phyloP scores from a whole-genome alignment of 2,888 invertebrate genomes.

The Lissonota sp. region DNA sequence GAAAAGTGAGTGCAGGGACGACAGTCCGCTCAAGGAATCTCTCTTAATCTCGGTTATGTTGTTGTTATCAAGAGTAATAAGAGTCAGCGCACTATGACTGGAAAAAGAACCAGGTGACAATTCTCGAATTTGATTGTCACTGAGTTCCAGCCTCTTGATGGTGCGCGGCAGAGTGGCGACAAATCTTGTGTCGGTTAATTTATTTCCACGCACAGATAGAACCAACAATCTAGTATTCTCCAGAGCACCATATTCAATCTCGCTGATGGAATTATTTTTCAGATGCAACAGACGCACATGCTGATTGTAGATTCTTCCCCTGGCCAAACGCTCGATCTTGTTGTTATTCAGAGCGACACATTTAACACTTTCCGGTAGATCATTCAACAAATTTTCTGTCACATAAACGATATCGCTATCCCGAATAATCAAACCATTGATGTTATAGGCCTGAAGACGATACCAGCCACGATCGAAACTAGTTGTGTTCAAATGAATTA shows the following conservation, averaged over 20 bases:
- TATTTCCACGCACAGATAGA: constrained; percentile 68
- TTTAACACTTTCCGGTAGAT: constrained; percentile 69
- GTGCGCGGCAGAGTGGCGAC: constrained; percentile 68
- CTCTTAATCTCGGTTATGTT: constrained; percentile 7
- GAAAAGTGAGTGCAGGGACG: constrained; percentile 81
- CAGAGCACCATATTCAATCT: constrained; percentile 80
- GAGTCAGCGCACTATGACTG: constrained; percentile 54
- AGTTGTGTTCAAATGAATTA: not conserved
- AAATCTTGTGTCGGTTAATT: constrained; percentile 68
- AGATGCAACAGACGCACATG: constrained; percentile 80
- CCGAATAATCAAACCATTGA: constrained; percentile 66
- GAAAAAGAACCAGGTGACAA: constrained; percentile 67
- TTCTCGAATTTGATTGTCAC: constrained; percentile 65
- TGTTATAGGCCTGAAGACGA: not conserved
- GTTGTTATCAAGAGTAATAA: constrained; percentile 29
- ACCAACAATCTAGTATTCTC: constrained; percentile 75
- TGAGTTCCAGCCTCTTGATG: constrained; percentile 65
- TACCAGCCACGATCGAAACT: constrained; percentile 31
- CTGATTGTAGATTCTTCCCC: constrained; percentile 70
- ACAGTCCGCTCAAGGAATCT: constrained; percentile 79
- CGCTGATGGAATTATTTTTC: constrained; percentile 80
- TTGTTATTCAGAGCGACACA: constrained; percentile 70
- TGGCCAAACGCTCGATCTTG: constrained; percentile 66
- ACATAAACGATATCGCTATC: constrained; percentile 74
- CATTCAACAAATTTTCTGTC: constrained; percentile 72